Base-by-base conservation (phyloP, 2,888 invertebrate genomes). In the Yponomeuta plumbellus region DNA sequence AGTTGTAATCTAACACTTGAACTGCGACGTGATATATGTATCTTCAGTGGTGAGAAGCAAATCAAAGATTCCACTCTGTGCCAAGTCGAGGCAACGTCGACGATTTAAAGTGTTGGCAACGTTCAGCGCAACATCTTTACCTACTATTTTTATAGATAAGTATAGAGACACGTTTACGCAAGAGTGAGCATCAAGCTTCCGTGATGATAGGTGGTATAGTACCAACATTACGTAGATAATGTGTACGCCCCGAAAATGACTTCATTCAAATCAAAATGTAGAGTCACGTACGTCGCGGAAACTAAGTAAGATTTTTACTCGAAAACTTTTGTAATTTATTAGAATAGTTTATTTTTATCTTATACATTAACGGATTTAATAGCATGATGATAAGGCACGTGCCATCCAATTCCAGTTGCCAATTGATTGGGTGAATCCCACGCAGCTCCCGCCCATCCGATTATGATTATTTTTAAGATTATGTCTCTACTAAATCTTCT, bases 31-130 rank as follows among this genome's bases (percentile, higher is more conserved):
- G 58, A 22, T 22, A 21, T 21, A 63, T 63, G 63, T 63, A 63
- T 63, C 63, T 13, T 40, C 79, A 79, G 80, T 85, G 85, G 79
- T 85, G 86, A 86, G 86, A 83, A 84, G 83, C 88, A 89, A 88
- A 89, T 90, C 89, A 89, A 83, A 85, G 79, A 74, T 75, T 72
- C 69, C 69, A 77, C 76, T 78, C 78, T 77, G 74, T 88, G 90
- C 89, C 90, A 90, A 89, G 79, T 80, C 79, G 20, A 62, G 61
- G 64, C 39, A 61, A 58, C 73, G 71, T 69, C 72, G 73, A 71
- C 79, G 81, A 83, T 83, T 65, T 81, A 83, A 79, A 83, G 77
- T 80, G 83, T 86, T 89, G 89, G 87, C 89, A 88, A 78, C 75
- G 74, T 61, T 67, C 68, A 74, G 70, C 71, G 73, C 78, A 75